Evolutionary conservation across 1,140 invertebrate species (phyloP).

Genomic region (Hycleus cichorii): DNA sequence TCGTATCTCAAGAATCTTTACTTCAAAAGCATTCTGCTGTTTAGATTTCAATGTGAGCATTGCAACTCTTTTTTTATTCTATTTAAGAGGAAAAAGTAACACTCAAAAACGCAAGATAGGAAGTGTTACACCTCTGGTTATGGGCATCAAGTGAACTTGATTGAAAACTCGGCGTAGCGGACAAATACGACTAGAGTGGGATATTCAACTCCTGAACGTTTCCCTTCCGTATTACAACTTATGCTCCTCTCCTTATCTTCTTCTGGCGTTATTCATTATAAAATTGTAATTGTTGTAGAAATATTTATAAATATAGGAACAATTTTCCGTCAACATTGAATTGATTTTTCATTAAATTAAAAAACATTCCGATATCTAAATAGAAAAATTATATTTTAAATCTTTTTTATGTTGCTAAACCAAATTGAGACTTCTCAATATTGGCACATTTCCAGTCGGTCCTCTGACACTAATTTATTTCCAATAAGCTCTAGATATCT

Average conservation of each 20-base stretch:
- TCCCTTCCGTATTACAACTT: slow-evolving; percentile 25
- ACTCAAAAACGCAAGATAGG: slow-evolving; percentile 24
- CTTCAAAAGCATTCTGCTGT: slow-evolving; percentile 28
- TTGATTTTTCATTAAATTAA: no score
- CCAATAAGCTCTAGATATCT: background rate
- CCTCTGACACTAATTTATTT: background rate
- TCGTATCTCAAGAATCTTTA: slow-evolving; percentile 25
- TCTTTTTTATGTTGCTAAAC: background rate
- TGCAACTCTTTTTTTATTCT: slow-evolving; percentile 25
- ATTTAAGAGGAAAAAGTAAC: slow-evolving; percentile 22
- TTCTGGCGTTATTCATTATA: background rate
- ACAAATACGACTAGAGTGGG: slow-evolving; percentile 38
- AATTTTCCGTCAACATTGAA: no score
- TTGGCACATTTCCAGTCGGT: slow-evolving; percentile 13
- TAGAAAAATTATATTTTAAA: no score
- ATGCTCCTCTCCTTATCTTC: slow-evolving; percentile 26
- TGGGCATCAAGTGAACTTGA: slow-evolving; percentile 38
- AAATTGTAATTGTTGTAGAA: slow-evolving; percentile 21
- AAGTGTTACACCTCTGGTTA: slow-evolving; percentile 34
- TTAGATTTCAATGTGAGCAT: slow-evolving; percentile 26
- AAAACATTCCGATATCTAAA: no score
- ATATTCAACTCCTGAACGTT: slow-evolving; percentile 33
- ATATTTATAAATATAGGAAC: no score
- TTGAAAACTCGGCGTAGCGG: slow-evolving; percentile 40
- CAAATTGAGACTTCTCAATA: slow-evolving; percentile 1